Evolutionary conservation across 1,140 invertebrate species (phyloP), one percentile per base, ranked within the genome.

Genomic region (Helicoverpa zea): DNA sequence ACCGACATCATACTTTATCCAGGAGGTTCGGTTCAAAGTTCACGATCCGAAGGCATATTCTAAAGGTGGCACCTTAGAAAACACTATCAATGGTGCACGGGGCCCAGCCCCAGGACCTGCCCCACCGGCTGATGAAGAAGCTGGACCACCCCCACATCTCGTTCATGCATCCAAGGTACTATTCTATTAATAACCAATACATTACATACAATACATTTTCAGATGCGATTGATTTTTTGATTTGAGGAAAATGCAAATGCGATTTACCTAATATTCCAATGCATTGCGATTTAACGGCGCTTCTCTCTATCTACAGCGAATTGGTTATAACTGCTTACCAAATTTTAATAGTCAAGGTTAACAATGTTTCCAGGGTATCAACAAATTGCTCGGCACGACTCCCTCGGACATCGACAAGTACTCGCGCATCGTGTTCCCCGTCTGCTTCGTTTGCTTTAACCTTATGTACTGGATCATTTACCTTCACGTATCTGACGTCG

Each of bases 401-500:
- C 98, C 98, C 63, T 98, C 98, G 89, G 98, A 99, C 96, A 99
- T 99, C 94, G 98, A 99, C 96, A 99, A 99, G 95, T 99, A 99
- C 92, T 98, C 98, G 51, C 97, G 98, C 88, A 98, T 99, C 94
- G 98, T 99, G 87, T 99, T 99, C 95, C 98, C 98, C 9, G 98
- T 99, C 64, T 99, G 98, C 96, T 99, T 99, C 96, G 98, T 99
- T 83, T 99, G 98, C 95, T 99, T 99, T 96, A 99, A 99, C 95
- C 96, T 99, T 72, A 99, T 99, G 98, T 99, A 99, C 95, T 99
- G 98, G 98, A 98, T 99, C 92, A 99, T 99, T 88, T 99, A 99
- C 91, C 96, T 99, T 83, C 98, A 99, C 96, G 98, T 99, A 89
- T 98, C 98, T 84, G 98, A 98, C 95, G 98, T 98, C 30, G 97